Percentiles rank a stretch among this genome's conserved stretches.
Conservation (phyloP, 2,113 vertebrate genomes). For the Notechis scutatus region DNA sequence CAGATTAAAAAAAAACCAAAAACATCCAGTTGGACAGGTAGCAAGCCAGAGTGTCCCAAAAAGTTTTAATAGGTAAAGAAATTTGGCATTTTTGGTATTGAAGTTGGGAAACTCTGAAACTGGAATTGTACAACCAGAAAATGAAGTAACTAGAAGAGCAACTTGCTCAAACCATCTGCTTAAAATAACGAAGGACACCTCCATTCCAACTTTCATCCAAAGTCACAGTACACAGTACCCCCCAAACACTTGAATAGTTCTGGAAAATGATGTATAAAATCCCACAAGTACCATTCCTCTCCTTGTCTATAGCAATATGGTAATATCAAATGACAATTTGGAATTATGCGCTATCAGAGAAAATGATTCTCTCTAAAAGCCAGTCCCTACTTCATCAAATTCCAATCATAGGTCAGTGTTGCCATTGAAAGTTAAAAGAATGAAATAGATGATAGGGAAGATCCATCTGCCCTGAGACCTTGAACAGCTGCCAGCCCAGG, state of each 20-base stretch:
- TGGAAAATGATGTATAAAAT: not conserved
- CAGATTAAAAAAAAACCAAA: not conserved
- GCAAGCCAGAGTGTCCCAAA: not conserved
- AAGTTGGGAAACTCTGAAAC: not conserved
- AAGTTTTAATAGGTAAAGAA: not conserved
- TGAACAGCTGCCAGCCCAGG: not conserved
- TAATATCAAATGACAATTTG: not conserved
- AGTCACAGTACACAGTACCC: not conserved
- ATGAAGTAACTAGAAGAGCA: not conserved
- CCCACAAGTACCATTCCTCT: not conserved
- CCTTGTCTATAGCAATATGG: not conserved
- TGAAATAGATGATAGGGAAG: not conserved
- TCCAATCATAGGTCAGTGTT: not conserved
- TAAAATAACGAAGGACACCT: not conserved
- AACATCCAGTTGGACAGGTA: not conserved
- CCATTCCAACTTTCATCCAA: not conserved
- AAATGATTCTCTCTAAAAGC: not conserved
- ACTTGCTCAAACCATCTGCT: not conserved
- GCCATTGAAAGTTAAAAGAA: not conserved
- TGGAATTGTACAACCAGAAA: not conserved
- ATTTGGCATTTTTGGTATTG: not conserved
- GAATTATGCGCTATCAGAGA: not conserved
- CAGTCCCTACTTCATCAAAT: not conserved
- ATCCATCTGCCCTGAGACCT: not conserved
- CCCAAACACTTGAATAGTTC: not conserved